Base-by-base conservation (phyloP, 2,113 vertebrate species). In the Cricetomys ansorgei region DNA sequence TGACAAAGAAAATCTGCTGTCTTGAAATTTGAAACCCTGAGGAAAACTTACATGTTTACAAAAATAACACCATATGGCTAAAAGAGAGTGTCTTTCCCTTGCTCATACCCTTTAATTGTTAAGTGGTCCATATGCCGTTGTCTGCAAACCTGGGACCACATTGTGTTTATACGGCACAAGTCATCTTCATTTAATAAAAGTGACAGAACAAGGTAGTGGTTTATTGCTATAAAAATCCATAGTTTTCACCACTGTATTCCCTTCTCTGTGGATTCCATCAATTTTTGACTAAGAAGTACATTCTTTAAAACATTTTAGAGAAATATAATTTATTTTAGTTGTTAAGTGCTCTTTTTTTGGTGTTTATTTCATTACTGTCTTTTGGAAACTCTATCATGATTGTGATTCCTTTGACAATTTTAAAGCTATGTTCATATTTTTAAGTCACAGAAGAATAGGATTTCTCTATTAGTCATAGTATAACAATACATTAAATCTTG, bases 1-100 rank as follows among this genome's bases (percentile, higher is more conserved):
- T 92, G 93, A 86, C 12, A 93, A 95, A 95, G 43, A 40, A 96
- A 97, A 96, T 72, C 92, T 92, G 45, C 11, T 93, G 31, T 70
- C 34, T 53, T 85, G n/a, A 90, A 95, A 95, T 93, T 55, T 95
- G 70, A 91, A 91, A 85, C 29, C 76, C 76, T 59, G 59, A 94
- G 86, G 43, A 96, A 97, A 96, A 95, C 85, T 90, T 86, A n/a
- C 67, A 94, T 88, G 96, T 94, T 96, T 80, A 69, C 76, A 95
- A 50, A 96, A 94, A 91, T 85, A 79, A 89, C 90, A 93, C 93
- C 96, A 95, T 96, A 97, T 97, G 97, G 92, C 72, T 40, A 94
- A 87, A 48, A 91, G 96, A 97, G 76, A 96, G 93, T 9, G 57
- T 79, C 50, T 94, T 95, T 92, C 89, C 69, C 31, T 79, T 95